phyloP scores from a whole-genome alignment of 2,113 vertebrate genomes.

The Brachionichthys hirsutus region DNA sequence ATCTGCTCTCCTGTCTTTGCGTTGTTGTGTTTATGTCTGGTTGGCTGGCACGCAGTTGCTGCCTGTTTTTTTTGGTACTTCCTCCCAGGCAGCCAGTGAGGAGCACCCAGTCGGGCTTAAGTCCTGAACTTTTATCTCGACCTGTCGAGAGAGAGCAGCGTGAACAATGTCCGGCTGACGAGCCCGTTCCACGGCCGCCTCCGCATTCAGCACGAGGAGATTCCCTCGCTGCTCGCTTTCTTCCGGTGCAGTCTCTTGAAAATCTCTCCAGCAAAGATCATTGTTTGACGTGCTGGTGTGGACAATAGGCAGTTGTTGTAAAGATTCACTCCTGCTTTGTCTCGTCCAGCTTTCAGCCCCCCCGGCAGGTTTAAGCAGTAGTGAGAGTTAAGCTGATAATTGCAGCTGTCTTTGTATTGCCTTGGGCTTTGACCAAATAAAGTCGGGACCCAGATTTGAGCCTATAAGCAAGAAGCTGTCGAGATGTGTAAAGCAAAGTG shows the following conservation, averaged over 20 bases:
- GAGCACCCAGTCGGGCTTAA: conserved; percentile 32
- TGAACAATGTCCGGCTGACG: conserved; percentile 44
- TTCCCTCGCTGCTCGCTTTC: conserved; percentile 51
- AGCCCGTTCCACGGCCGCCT: conserved; percentile 50
- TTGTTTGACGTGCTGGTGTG: conserved; percentile 49
- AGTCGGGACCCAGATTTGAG: conserved; percentile 34
- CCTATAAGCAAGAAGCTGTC: conserved; percentile 60
- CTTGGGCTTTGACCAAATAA: conserved; percentile 48
- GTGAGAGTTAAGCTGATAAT: conserved; percentile 46
- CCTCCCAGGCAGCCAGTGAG: conserved; percentile 5
- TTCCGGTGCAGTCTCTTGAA: conserved; percentile 37
- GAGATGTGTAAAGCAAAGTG: conserved; percentile 11
- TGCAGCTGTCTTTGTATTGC: conserved; percentile 43
- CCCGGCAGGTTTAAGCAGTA: conserved; percentile 10
- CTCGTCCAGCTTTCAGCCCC: conserved; percentile 22
- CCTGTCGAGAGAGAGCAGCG: conserved; percentile 18
- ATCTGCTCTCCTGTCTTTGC: not conserved
- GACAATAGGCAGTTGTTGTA: conserved; percentile 58
- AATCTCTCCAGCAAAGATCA: conserved; percentile 51
- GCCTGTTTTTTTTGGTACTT: conserved; percentile 5
- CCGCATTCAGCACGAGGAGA: conserved; percentile 46
- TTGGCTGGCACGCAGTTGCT: not conserved
- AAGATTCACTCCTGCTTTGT: conserved; percentile 50
- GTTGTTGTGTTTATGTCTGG: conserved; percentile 7
- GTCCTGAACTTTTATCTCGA: conserved; percentile 43